Evolutionary conservation across 2,113 vertebrate species (phyloP).

Genomic region (Sporophila hypoxantha): DNA sequence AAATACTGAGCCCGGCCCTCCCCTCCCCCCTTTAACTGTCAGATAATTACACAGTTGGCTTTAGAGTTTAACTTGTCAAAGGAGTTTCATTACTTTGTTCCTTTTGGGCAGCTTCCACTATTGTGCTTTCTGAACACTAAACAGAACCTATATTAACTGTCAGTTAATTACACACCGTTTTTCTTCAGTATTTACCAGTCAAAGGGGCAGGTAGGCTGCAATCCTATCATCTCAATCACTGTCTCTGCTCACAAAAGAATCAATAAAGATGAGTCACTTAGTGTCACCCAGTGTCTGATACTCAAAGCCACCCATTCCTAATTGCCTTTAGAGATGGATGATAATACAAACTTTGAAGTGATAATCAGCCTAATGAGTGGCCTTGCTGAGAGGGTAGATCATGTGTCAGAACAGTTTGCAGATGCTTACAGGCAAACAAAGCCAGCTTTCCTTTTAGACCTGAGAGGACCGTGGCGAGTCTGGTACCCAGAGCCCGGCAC

Average conservation of each 20-base stretch:
- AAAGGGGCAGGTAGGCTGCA: constrained; percentile 77
- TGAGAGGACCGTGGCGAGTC: constrained; percentile 68
- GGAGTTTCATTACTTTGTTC: constrained; percentile 71
- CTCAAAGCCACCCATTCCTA: constrained; percentile 88
- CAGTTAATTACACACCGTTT: constrained; percentile 90
- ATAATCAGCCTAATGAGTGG: constrained; percentile 85
- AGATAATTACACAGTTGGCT: constrained; percentile 76
- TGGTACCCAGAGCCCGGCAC: constrained; percentile 70
- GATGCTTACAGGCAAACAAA: constrained; percentile 73
- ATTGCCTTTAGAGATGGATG: constrained; percentile 89
- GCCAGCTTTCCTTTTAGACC: constrained; percentile 71
- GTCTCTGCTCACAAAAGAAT: constrained; percentile 80
- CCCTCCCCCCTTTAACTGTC: constrained; percentile 59
- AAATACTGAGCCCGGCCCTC: constrained; percentile 35
- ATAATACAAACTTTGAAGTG: constrained; percentile 89
- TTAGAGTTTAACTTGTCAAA: constrained; percentile 79
- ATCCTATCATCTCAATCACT: constrained; percentile 85
- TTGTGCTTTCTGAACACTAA: constrained; percentile 77
- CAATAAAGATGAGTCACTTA: constrained; percentile 86
- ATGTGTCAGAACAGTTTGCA: constrained; percentile 74
- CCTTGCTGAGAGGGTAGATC: constrained; percentile 71
- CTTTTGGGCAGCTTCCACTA: constrained; percentile 72
- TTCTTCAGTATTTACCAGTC: constrained; percentile 86
- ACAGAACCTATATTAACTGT: constrained; percentile 89
- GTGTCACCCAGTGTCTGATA: constrained; percentile 80